Evolutionary conservation across 2,797 vertebrate species (phyloP).

Genomic region (Pipistrellus pygmaeus): DNA sequence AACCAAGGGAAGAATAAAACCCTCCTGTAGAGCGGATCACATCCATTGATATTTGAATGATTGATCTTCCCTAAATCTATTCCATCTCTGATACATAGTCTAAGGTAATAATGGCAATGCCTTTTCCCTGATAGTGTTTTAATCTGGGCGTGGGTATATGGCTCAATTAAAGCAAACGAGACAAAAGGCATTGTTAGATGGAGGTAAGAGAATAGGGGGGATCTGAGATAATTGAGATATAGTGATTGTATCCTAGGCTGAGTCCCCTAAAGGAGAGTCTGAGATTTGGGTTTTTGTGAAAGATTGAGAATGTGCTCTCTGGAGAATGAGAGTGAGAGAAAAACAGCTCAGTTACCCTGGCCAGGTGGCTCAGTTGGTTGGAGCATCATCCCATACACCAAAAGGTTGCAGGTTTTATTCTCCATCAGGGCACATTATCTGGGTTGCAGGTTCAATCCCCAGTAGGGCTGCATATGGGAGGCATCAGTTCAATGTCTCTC

Average conservation of each 20-base stretch:
- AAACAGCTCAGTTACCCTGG: neutral
- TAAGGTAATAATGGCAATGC: neutral
- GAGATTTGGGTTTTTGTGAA: neutral
- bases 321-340: neutral
- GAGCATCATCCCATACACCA: neutral
- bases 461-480: neutral
- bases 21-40: neutral
- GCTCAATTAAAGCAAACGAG: neutral
- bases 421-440: neutral
- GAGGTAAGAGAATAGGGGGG: fast-evolving
- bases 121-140: neutral
- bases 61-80: neutral
- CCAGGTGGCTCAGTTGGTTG: neutral
- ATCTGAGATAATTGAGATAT: neutral
- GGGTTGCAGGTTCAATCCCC: neutral
- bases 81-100: neutral
- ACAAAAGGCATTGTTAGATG: neutral
- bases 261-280: neutral
- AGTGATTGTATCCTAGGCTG: neutral
- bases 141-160: neutral
- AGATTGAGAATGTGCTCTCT: neutral
- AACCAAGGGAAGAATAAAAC: neutral
- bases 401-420: neutral
- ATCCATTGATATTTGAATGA: neutral
- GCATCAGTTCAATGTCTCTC: neutral